Conservation (phyloP, 2,888 invertebrate species). For the Phyllotreta cruciferae region DNA sequence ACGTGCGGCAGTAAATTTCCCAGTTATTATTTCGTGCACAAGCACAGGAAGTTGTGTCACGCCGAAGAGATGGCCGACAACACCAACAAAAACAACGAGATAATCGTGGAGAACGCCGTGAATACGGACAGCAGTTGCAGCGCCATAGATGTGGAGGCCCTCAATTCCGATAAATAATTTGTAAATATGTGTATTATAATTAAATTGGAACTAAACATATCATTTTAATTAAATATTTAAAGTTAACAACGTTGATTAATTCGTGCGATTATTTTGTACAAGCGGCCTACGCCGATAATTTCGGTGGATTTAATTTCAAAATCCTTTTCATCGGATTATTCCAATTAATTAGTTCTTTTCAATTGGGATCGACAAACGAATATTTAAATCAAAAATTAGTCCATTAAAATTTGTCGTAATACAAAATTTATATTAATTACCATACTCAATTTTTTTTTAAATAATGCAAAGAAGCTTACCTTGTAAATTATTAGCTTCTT, state of each 20-base stretch:
- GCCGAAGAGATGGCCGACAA: constrained; percentile 66
- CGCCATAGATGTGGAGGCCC: constrained; percentile 52
- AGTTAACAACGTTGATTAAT: constrained; percentile 19
- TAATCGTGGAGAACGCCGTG: constrained; percentile 47
- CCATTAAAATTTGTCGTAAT: no score
- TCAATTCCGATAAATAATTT: constrained; percentile 42
- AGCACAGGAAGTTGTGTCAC: constrained; percentile 87
- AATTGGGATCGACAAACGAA: no score
- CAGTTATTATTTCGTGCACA: constrained; percentile 92
- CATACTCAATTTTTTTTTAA: not conserved
- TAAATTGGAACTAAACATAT: constrained; percentile 12
- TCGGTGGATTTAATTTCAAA: constrained; percentile 1
- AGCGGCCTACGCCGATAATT: not conserved
- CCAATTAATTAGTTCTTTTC: not conserved
- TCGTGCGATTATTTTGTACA: constrained; percentile 15
- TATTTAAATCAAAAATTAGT: no score
- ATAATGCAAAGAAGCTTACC: constrained; percentile 60
- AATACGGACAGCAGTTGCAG: constrained; percentile 48
- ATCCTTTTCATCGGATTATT: constrained; percentile 4
- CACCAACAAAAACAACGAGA: constrained; percentile 56
- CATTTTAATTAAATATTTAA: constrained; percentile 15
- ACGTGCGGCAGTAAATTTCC: constrained; percentile 92
- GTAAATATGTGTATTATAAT: constrained; percentile 4
- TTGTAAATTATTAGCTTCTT: constrained; percentile 65
- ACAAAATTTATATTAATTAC: no score